Conservation (phyloP, 2,888 invertebrate species). For the Chironomus riparius region DNA sequence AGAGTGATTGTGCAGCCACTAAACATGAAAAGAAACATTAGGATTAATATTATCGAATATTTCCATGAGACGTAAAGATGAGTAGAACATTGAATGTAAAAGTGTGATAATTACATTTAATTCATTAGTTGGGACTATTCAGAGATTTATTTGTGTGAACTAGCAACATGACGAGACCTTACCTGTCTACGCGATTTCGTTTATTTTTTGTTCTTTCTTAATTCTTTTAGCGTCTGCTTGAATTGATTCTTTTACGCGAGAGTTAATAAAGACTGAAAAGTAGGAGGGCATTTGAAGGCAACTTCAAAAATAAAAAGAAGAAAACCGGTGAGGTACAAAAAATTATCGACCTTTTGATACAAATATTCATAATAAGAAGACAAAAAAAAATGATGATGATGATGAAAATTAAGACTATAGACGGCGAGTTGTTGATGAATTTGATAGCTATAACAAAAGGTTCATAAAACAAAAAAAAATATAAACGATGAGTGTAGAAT, state of each 20-base stretch:
- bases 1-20: too few relatives aligned
- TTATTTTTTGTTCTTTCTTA: background rate
- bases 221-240: background rate
- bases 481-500: background rate
- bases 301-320: background rate
- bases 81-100: background rate
- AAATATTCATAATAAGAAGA: too few relatives aligned
- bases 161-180: background rate
- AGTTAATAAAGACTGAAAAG: conserved; percentile 7
- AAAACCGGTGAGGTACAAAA: background rate
- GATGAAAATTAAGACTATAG: too few relatives aligned
- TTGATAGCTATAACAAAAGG: background rate
- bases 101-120: conserved; percentile 27
- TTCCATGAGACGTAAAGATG: background rate
- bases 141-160: background rate
- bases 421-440: background rate
- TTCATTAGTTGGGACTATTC: background rate
- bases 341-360: too few relatives aligned
- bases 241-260: background rate
- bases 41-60: background rate
- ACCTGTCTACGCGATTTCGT: background rate
- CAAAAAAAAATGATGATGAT: too few relatives aligned
- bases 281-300: conserved; percentile 1
- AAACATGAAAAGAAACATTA: background rate
- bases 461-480: too few relatives aligned